These are phyloP conservation scores for Neofelis nebulosa DNA, from an alignment of 2,113 vertebrate genomes.

Conservation along the genomic window DNA sequence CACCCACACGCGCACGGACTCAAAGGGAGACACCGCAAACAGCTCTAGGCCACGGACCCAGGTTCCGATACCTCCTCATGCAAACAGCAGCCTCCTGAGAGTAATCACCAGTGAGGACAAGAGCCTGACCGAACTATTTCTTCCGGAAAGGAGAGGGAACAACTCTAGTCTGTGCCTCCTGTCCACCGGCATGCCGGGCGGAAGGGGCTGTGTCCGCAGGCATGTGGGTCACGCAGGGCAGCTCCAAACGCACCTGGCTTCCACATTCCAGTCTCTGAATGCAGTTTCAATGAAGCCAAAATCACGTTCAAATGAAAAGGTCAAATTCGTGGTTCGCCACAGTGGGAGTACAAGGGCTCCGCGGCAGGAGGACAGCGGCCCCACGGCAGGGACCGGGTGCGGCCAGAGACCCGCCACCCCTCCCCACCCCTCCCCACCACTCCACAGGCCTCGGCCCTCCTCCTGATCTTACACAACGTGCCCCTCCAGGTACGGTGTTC, in stretches of 20 bases:
- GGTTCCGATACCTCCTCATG: too few relatives aligned
- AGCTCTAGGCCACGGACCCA: too few relatives aligned
- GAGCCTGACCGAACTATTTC: not conserved
- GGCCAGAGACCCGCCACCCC: not conserved
- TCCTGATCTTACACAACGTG: accelerated
- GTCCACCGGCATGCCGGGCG: not conserved
- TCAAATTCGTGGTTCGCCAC: not conserved
- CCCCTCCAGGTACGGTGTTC: accelerated
- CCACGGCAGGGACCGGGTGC: not conserved
- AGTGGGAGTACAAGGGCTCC: not conserved
- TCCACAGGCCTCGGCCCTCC: not conserved
- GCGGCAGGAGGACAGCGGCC: accelerated
- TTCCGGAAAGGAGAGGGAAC: not conserved
- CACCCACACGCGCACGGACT: accelerated
- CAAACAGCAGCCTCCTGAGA: accelerated
- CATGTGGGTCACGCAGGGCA: not conserved
- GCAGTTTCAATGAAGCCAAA: constrained; percentile 14
- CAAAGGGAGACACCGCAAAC: not conserved
- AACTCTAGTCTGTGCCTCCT: not conserved
- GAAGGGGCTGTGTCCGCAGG: not conserved
- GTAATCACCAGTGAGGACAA: accelerated
- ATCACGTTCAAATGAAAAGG: not conserved
- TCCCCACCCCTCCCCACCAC: accelerated
- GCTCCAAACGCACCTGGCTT: not conserved
- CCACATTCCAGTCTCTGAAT: not conserved